Evolutionary conservation across 2,797 vertebrate species (phyloP), one percentile per base, ranked within the genome.

Genomic region (Allobates femoralis): DNA sequence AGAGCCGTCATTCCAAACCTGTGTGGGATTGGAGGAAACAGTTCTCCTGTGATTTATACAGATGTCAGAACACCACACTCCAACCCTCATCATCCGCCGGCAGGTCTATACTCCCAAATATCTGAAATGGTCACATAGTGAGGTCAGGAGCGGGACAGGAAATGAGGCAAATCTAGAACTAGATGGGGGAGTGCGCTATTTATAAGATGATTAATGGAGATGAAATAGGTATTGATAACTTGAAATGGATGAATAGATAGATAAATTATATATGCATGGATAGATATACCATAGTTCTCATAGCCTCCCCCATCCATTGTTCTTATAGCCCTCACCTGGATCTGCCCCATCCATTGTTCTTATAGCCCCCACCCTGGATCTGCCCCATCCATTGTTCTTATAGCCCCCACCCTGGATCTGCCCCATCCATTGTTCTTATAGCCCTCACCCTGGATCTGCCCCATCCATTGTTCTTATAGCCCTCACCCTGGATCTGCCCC

Each of bases 1-100:
- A 26, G 56, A n/a, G 56, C 21, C 10, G 11, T 56, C 19, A 34
- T 56, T 21, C 51, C 28, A 51, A 78, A 78, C 51, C 53, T 60
- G 58, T 50, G 58, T 60, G 56, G 56, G 78, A 79, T 64, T 41
- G 15, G 62, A 79, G 12, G 37, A 79, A 64, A 79, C 41, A 34
- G 46, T 18, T 46, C 15, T 46, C 58, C 37, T 30, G 37, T 34
- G 34, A 67, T 30, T 30, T 16, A 28, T 6, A 67, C 28, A 34
- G 30, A 15, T 34, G 28, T 67, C 64, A 32, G 30, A 6, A 10
- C 5, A 15, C 26, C 14, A 16, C n/a, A 30, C 64, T 5, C 64
- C 28, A 32, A 6, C 16, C 32, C 66, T 69, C 66, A 37, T 37
- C 32, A 12, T 69, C 66, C 66, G 21, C 32, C 32, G 5, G n/a